Evolutionary conservation across 2,113 vertebrate species (phyloP).

Genomic region (crab-eating macaque (Macaca fascicularis)): DNA sequence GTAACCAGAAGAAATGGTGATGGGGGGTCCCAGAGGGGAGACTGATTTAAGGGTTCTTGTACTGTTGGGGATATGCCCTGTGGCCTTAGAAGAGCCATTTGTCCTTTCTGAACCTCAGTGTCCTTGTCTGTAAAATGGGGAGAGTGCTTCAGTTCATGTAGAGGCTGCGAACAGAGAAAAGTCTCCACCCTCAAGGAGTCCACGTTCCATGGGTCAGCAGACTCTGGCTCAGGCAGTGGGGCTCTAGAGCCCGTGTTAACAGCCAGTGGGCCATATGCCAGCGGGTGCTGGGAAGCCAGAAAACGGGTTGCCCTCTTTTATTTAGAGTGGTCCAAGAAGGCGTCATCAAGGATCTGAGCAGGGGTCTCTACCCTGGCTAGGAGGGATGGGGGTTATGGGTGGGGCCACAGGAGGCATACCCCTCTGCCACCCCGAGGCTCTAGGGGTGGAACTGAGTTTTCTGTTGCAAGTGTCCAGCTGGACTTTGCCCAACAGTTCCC

Average conservation of each 20-base stretch:
- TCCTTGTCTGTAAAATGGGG: background rate
- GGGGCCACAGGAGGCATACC: background rate
- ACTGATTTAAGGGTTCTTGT: background rate
- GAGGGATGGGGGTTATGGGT: background rate
- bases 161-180: background rate
- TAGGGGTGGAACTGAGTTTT: background rate
- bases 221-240: background rate
- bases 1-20: background rate
- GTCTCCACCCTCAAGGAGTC: background rate
- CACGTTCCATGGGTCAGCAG: background rate
- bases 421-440: background rate
- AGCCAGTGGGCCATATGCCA: fast-evolving
- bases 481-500: background rate
- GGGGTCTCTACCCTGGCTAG: background rate
- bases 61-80: background rate
- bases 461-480: background rate
- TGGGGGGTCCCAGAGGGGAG: background rate
- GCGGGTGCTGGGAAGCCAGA: background rate
- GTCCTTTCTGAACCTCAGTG: background rate
- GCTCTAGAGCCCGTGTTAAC: fast-evolving
- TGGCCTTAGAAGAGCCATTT: background rate
- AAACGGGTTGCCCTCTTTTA: background rate
- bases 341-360: background rate
- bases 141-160: background rate
- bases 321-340: background rate